A percentile compares a stretch with the other conserved stretches of the same genome.
Evolutionary conservation across 2,888 invertebrate species (phyloP).

Genomic region (Imbricaverruca yamaguchii): DNA sequence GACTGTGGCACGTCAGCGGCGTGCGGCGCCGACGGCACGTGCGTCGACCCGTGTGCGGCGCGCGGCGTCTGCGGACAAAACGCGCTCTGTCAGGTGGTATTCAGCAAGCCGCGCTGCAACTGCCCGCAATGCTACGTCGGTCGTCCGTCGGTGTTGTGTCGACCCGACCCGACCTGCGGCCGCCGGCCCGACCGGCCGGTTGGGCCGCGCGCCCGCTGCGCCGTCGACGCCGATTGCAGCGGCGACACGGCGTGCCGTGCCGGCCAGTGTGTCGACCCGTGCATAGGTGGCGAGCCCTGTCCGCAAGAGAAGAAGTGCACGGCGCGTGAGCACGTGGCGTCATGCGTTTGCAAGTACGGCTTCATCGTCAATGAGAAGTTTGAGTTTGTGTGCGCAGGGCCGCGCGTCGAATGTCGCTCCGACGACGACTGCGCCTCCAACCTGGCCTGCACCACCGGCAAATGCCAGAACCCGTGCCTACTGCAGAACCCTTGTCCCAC

Average conservation of each 20-base stretch:
- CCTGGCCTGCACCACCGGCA: constrained; percentile 71
- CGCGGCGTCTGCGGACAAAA: constrained; percentile 82
- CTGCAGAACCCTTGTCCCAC: constrained; percentile 62
- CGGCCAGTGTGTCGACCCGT: constrained; percentile 70
- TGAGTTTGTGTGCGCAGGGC: constrained; percentile 64
- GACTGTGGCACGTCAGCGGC: constrained; percentile 38
- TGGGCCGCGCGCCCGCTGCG: constrained; percentile 52
- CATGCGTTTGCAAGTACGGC: constrained; percentile 81
- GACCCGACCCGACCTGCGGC: constrained; percentile 65
- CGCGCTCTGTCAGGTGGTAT: constrained; percentile 73
- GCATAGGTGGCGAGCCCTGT: constrained; percentile 58
- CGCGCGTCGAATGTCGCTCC: constrained; percentile 74
- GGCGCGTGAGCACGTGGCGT: constrained; percentile 72
- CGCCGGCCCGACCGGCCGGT: constrained; percentile 48
- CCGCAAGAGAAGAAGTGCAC: constrained; percentile 77
- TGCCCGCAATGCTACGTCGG: constrained; percentile 68
- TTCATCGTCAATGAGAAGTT: constrained; percentile 80
- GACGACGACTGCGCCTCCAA: constrained; percentile 73
- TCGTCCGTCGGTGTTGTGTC: constrained; percentile 52
- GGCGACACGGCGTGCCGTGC: constrained; percentile 51
- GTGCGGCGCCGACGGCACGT: constrained; percentile 59
- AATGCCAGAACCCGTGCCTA: constrained; percentile 80
- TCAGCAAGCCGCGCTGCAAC: constrained; percentile 74
- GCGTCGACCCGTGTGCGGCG: constrained; percentile 31
- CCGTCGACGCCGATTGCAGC: constrained; percentile 62